A percentile compares a stretch with the other conserved stretches of the same genome.
These are phyloP conservation scores for Oligia fasciuncula DNA, from an alignment of 2,888 invertebrate genomes.

Conservation along the genomic window DNA sequence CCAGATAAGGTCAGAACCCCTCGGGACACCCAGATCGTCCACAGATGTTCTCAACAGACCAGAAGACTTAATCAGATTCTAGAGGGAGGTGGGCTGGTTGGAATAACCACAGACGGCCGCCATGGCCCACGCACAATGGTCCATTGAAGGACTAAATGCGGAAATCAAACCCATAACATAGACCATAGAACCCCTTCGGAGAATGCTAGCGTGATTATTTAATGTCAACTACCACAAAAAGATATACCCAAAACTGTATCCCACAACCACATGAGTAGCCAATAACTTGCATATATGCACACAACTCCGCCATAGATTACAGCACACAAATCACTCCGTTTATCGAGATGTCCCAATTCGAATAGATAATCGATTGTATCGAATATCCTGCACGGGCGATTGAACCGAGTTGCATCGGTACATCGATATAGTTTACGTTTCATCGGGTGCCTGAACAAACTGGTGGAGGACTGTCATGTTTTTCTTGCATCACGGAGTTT, in stretches of 20 bases:
- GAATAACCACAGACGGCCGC: too few species aligned
- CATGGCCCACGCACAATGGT: too few species aligned
- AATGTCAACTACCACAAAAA: background rate
- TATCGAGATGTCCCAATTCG: conserved; percentile 63
- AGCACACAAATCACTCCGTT: conserved; percentile 57
- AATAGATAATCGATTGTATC: conserved; percentile 63
- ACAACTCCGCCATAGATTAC: conserved; percentile 22
- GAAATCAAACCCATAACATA: too few species aligned
- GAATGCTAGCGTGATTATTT: background rate
- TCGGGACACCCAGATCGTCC: too few species aligned
- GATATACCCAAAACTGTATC: background rate
- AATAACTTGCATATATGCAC: conserved; percentile 23
- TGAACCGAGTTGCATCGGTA: conserved; percentile 47
- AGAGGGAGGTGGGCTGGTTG: too few species aligned
- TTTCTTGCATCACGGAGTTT: conserved; percentile 19
- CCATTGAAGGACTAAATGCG: too few species aligned
- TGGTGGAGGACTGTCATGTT: conserved; percentile 29
- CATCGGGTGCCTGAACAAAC: conserved; percentile 48
- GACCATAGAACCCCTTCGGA: background rate
- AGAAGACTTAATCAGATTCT: too few species aligned
- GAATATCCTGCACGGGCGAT: conserved; percentile 51
- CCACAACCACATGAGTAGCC: background rate
- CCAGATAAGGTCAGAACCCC: too few species aligned
- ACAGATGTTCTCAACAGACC: too few species aligned
- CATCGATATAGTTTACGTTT: conserved; percentile 47